A percentile compares a stretch with the other conserved stretches of the same genome.
Conservation (phyloP, 2,113 vertebrate genomes). For the Clarias magur region DNA sequence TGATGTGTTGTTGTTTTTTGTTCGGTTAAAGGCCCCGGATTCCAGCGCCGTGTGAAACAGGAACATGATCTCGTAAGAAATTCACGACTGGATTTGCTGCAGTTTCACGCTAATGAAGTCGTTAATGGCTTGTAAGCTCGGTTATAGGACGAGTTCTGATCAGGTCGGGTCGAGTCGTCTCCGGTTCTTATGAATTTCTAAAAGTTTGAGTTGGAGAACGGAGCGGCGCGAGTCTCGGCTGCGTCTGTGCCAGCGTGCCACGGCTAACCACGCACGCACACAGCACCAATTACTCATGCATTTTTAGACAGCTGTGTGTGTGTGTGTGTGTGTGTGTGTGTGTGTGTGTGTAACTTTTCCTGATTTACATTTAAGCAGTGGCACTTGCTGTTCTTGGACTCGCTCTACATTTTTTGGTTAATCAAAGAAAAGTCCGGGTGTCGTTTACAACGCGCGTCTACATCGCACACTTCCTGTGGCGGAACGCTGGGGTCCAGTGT, state of each 20-base stretch:
- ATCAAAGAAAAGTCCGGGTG: conserved; percentile 78
- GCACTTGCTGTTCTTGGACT: conserved; percentile 82
- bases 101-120: too few relatives aligned
- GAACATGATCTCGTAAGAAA: not conserved
- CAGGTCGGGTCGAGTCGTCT: not conserved
- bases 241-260: conserved; percentile 58
- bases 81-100: not conserved
- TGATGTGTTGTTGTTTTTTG: conserved; percentile 34
- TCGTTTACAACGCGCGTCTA: conserved; percentile 47
- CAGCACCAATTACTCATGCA: conserved; percentile 81
- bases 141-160: not conserved
- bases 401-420: conserved; percentile 67
- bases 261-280: conserved; percentile 74
- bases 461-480: conserved; percentile 28
- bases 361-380: conserved; percentile 80
- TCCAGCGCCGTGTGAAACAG: conserved; percentile 59
- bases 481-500: conserved; percentile 44
- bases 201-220: not conserved
- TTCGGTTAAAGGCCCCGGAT: conserved; percentile 38
- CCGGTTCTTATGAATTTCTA: not conserved
- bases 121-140: not conserved
- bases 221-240: conserved; percentile 46
- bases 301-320: conserved; percentile 83
- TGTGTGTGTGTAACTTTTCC: conserved; percentile 41
- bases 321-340: conserved; percentile 76